A percentile compares a stretch with the other conserved stretches of the same genome.
Evolutionary conservation across 2,113 vertebrate species (phyloP).

Genomic region (Engystomops pustulosus): DNA sequence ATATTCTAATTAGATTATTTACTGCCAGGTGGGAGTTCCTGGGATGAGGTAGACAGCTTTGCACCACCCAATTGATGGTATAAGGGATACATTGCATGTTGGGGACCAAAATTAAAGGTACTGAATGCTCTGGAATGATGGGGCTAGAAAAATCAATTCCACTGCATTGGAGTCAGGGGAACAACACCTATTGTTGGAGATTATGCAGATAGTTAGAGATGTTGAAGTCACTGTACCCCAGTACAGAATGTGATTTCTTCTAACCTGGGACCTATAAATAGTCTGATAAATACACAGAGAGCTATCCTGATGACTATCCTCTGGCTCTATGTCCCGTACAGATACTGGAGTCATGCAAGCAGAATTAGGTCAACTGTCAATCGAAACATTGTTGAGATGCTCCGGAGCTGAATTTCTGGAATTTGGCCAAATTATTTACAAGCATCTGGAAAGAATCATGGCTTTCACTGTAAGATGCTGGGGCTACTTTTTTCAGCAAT

Average conservation of each 20-base stretch:
- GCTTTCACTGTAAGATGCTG: not conserved
- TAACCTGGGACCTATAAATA: not conserved
- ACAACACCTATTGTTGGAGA: too few relatives aligned
- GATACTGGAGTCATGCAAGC: conserved; percentile 39
- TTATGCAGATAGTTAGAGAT: too few relatives aligned
- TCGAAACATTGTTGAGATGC: conserved; percentile 33
- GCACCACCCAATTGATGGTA: too few relatives aligned
- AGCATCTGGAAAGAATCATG: conserved; percentile 40
- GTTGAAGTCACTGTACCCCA: too few relatives aligned
- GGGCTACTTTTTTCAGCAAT: not conserved
- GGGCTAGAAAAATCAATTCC: too few relatives aligned
- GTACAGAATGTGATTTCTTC: conserved; percentile 30
- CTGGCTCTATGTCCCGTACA: conserved; percentile 19
- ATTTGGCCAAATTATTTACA: conserved; percentile 40
- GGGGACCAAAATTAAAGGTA: too few relatives aligned
- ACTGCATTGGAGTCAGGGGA: too few relatives aligned
- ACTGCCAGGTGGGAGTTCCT: too few relatives aligned
- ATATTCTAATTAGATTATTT: too few relatives aligned
- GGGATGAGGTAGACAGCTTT: too few relatives aligned
- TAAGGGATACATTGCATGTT: too few relatives aligned
- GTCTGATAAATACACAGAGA: conserved; percentile 28
- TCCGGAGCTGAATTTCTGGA: conserved; percentile 29
- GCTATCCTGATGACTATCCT: conserved; percentile 37
- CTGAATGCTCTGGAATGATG: too few relatives aligned
- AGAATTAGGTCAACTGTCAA: conserved; percentile 49